phyloP scores from a whole-genome alignment of 2,113 vertebrate species.

The Petroica traversi region DNA sequence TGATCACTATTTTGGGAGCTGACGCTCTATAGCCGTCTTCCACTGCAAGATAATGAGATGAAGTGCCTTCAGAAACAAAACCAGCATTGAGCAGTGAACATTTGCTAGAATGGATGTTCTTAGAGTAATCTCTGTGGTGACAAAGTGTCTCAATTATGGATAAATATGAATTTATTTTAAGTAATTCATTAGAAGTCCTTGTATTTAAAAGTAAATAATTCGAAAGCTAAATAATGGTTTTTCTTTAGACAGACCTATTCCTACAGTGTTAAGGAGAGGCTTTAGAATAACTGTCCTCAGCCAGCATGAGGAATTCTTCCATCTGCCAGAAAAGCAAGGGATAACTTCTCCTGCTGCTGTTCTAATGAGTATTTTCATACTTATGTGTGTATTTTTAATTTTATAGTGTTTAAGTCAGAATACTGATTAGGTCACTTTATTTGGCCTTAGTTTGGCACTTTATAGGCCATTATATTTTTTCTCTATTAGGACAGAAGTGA shows the following conservation, averaged over 20 bases:
- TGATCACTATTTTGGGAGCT: background rate
- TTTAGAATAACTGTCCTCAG: background rate
- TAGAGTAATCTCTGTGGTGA: background rate
- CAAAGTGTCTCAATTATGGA: background rate
- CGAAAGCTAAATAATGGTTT: background rate
- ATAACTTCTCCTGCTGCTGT: background rate
- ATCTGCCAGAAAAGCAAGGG: background rate
- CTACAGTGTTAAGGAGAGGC: background rate
- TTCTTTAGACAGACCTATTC: background rate
- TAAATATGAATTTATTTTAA: background rate
- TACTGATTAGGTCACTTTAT: background rate
- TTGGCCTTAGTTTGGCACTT: background rate
- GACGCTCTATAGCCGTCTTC: background rate
- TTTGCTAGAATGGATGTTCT: background rate
- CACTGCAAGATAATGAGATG: background rate
- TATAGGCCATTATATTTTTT: background rate
- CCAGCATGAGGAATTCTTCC: background rate
- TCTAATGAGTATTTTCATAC: background rate
- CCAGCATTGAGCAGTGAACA: background rate
- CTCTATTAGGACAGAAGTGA: background rate
- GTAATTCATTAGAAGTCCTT: background rate
- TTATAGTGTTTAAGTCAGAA: background rate
- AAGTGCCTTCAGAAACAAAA: background rate
- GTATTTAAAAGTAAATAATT: background rate
- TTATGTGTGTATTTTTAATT: background rate